phyloP scores from a whole-genome alignment of 2,888 invertebrate genomes.

The Diploptera punctata region DNA sequence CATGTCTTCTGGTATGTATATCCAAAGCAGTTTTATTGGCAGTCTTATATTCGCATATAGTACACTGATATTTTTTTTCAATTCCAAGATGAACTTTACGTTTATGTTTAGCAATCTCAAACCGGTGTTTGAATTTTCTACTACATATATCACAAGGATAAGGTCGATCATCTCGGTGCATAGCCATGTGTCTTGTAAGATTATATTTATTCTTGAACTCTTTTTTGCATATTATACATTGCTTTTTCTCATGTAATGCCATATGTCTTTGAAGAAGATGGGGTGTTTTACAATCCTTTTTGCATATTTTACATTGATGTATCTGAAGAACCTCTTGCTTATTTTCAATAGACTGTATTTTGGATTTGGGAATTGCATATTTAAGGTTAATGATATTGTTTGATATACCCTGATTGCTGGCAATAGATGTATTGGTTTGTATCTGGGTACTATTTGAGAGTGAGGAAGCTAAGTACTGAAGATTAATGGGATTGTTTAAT shows the following conservation, averaged over 20 bases:
- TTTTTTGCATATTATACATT: background rate
- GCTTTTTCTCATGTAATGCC: too few species aligned
- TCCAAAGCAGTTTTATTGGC: conserved; percentile 43
- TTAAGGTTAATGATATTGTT: too few species aligned
- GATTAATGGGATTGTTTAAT: too few species aligned
- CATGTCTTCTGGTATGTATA: conserved; percentile 32
- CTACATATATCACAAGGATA: conserved; percentile 12
- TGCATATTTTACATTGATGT: background rate
- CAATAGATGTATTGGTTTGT: too few species aligned
- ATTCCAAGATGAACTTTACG: conserved; percentile 56
- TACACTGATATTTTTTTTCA: conserved; percentile 38
- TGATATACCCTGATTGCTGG: too few species aligned
- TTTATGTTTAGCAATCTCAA: conserved; percentile 60
- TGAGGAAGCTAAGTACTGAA: too few species aligned
- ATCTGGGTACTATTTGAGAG: too few species aligned
- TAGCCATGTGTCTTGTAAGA: conserved; percentile 5
- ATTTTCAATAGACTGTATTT: too few species aligned
- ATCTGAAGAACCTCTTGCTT: too few species aligned
- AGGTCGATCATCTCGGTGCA: conserved; percentile 13
- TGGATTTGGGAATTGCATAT: too few species aligned
- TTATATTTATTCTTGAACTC: background rate
- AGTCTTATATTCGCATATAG: conserved; percentile 44
- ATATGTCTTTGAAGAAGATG: too few species aligned
- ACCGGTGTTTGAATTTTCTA: conserved; percentile 42
- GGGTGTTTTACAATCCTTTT: background rate